These are phyloP conservation scores for Aphelenchoides fujianensis DNA, from an alignment of 1,140 invertebrate genomes.

Conservation along the genomic window DNA sequence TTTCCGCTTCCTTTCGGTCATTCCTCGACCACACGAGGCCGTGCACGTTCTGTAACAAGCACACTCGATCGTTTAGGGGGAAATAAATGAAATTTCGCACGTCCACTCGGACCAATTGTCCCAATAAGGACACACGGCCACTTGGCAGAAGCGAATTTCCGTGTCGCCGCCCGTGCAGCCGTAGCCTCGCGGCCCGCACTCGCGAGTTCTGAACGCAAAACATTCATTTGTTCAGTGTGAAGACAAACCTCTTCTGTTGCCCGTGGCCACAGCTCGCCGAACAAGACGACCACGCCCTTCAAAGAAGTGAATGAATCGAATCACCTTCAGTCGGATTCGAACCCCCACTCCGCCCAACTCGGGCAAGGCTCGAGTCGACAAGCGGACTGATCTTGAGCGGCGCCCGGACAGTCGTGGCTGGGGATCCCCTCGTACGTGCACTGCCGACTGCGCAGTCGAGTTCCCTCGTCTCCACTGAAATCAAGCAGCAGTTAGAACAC, in stretches of 20 bases:
- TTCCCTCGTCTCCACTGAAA: slow-evolving; percentile 29
- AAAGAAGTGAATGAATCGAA: too few species aligned
- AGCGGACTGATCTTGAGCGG: slow-evolving; percentile 40
- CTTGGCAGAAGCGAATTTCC: slow-evolving; percentile 39
- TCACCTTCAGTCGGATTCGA: too few species aligned
- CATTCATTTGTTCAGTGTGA: slow-evolving; percentile 5
- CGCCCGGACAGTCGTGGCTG: slow-evolving; percentile 27
- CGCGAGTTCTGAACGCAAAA: slow-evolving; percentile 32
- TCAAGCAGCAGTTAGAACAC: slow-evolving; percentile 21
- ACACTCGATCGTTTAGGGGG: neutral
- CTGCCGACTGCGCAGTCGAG: slow-evolving; percentile 28
- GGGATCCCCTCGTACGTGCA: slow-evolving; percentile 35
- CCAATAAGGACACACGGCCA: slow-evolving; percentile 41
- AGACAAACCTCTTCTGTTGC: slow-evolving; percentile 34
- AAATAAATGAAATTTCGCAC: neutral
- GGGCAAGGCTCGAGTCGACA: slow-evolving; percentile 41
- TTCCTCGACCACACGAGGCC: slow-evolving; percentile 32
- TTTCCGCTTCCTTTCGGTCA: slow-evolving; percentile 21
- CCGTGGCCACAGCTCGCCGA: slow-evolving; percentile 48
- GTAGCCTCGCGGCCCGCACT: slow-evolving; percentile 32
- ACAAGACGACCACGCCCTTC: slow-evolving; percentile 36
- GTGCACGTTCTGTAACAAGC: too few species aligned
- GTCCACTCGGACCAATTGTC: slow-evolving; percentile 40
- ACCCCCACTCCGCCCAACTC: slow-evolving; percentile 27
- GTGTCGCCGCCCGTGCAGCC: slow-evolving; percentile 35